Percentiles rank a stretch among this genome's conserved stretches.
These are phyloP conservation scores for Clupea harengus DNA, from an alignment of 2,113 vertebrate genomes.

Conservation along the genomic window DNA sequence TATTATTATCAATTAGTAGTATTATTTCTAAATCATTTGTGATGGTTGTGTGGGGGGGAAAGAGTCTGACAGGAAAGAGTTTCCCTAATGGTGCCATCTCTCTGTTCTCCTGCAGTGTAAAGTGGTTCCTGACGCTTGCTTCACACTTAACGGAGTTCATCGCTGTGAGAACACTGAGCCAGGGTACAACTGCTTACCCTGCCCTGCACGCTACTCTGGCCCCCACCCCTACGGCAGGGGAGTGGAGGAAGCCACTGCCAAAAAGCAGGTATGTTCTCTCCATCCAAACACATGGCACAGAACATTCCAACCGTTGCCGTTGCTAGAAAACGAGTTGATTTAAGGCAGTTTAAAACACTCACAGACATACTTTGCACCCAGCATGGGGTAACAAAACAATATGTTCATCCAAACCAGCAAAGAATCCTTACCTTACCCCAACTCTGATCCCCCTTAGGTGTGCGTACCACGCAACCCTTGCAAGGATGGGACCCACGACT, in stretches of 20 bases:
- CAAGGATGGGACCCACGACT: conserved; percentile 88
- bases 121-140: conserved; percentile 88
- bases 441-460: conserved; percentile 69
- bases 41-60: background rate
- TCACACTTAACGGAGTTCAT: conserved; percentile 82
- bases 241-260: conserved; percentile 82
- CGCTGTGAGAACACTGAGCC: conserved; percentile 92
- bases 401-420: conserved; percentile 21
- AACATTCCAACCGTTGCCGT: background rate
- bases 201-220: conserved; percentile 88
- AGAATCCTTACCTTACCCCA: background rate
- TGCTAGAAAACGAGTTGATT: background rate
- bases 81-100: conserved; percentile 1
- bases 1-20: background rate
- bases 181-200: conserved; percentile 93
- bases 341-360: background rate
- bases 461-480: conserved; percentile 94
- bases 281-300: conserved; percentile 12
- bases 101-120: conserved; percentile 72
- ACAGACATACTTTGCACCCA: background rate
- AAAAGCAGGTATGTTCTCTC: conserved; percentile 83
- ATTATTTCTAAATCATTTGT: background rate
- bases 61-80: too few species aligned
- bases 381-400: background rate
- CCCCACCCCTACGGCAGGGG: conserved; percentile 87